Evolutionary conservation across 2,113 vertebrate genomes (phyloP).

Genomic region (Bufo gargarizans): DNA sequence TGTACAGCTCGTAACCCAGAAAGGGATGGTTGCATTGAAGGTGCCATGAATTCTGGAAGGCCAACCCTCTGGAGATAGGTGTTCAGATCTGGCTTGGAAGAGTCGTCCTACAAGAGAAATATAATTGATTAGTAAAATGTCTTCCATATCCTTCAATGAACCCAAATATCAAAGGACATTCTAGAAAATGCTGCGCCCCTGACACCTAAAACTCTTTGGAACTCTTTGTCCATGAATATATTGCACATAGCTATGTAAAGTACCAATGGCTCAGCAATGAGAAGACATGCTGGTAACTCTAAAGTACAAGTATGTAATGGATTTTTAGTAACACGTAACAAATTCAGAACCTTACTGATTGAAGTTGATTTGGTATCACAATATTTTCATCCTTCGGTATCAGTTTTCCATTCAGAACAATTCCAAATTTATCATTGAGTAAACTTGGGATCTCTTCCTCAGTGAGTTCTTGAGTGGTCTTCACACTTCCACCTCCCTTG

Average conservation of each 20-base stretch:
- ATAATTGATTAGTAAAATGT: neutral
- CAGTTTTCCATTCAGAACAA: constrained; percentile 63
- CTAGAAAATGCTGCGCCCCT: neutral
- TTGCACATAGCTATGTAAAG: too few relatives aligned
- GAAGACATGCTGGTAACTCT: neutral
- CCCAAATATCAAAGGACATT: neutral
- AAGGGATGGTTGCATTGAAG: constrained; percentile 54
- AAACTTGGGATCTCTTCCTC: too few relatives aligned
- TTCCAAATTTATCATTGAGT: too few relatives aligned
- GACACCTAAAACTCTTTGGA: neutral
- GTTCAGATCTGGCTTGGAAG: constrained; percentile 65
- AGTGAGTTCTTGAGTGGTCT: constrained; percentile 49
- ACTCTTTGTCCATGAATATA: neutral
- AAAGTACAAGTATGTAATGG: neutral
- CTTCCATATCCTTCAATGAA: neutral
- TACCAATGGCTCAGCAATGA: neutral
- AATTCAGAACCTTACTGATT: neutral
- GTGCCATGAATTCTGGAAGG: constrained; percentile 27
- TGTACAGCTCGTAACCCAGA: constrained; percentile 65
- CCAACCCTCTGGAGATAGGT: constrained; percentile 71
- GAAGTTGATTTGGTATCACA: neutral
- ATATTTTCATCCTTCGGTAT: constrained; percentile 9
- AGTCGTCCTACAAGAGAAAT: neutral
- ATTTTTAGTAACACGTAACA: neutral
- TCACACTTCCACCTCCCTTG: constrained; percentile 31